Conservation (phyloP, 2,888 invertebrate genomes). For the Aethes cnicana region DNA sequence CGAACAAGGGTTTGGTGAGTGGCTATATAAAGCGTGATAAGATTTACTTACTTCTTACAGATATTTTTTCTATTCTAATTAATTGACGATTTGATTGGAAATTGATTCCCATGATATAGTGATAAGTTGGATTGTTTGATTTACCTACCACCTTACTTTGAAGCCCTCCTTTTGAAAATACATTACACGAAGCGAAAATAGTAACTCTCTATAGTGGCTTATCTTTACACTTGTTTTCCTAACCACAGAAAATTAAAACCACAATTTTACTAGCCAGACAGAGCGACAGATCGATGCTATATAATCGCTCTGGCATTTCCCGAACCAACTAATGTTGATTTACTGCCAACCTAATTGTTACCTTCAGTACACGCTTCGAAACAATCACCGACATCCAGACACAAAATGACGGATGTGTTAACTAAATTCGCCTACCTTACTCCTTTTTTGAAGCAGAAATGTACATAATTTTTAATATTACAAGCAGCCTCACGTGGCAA, state of each 20-base stretch:
- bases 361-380: slow-evolving; percentile 29
- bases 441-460: background rate
- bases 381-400: slow-evolving; percentile 3
- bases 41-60: too few relatives aligned
- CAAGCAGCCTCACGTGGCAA: slow-evolving; percentile 37
- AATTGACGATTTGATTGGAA: too few relatives aligned
- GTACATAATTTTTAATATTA: slow-evolving; percentile 19
- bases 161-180: too few relatives aligned
- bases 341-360: slow-evolving; percentile 48
- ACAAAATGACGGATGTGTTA: slow-evolving; percentile 2
- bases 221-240: background rate
- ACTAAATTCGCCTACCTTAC: background rate
- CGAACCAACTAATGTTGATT: slow-evolving; percentile 47
- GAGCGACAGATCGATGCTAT: slow-evolving; percentile 47
- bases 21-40: too few relatives aligned
- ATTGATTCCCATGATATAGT: too few relatives aligned
- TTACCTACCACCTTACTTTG: too few relatives aligned
- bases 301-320: slow-evolving; percentile 57
- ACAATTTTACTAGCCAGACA: background rate
- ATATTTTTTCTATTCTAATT: too few relatives aligned
- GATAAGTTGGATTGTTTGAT: too few relatives aligned
- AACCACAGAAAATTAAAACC: background rate
- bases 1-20: too few relatives aligned
- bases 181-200: too few relatives aligned
- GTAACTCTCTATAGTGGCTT: too few relatives aligned